These are phyloP conservation scores for Microplitis deprimator DNA, from an alignment of 2,888 invertebrate genomes.

Conservation along the genomic window DNA sequence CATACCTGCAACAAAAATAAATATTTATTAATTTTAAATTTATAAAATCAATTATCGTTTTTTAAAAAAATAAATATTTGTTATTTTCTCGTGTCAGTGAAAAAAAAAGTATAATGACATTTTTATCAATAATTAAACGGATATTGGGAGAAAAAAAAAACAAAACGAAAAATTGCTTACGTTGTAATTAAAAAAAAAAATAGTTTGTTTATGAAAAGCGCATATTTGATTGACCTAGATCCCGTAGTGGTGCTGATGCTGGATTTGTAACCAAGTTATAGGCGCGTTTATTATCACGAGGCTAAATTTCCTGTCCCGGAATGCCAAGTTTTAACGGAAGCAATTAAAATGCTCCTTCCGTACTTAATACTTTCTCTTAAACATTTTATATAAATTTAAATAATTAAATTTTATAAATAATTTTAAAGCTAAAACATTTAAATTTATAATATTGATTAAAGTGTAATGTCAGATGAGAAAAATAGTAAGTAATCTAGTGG, in stretches of 20 bases:
- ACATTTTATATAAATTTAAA: no score
- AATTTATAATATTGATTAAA: background rate
- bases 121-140: background rate
- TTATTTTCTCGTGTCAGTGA: no score
- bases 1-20: background rate
- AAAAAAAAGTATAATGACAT: no score
- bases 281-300: slow-evolving; percentile 3
- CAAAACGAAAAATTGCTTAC: background rate
- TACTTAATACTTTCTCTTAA: background rate
- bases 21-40: no score
- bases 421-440: background rate
- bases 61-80: no score
- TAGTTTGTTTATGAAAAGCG: background rate
- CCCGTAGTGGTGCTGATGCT: background rate
- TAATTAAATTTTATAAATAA: no score
- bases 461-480: slow-evolving; percentile 54
- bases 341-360: slow-evolving; percentile 9
- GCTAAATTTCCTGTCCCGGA: slow-evolving; percentile 9
- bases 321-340: slow-evolving; percentile 7
- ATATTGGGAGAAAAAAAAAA: background rate
- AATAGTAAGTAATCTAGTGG: slow-evolving; percentile 65
- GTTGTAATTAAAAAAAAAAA: slow-evolving; percentile 3
- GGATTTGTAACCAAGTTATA: background rate
- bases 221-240: slow-evolving; percentile 11
- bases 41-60: no score